Base-by-base conservation (phyloP, 2,888 invertebrate species). In the Hartigia nigra region DNA sequence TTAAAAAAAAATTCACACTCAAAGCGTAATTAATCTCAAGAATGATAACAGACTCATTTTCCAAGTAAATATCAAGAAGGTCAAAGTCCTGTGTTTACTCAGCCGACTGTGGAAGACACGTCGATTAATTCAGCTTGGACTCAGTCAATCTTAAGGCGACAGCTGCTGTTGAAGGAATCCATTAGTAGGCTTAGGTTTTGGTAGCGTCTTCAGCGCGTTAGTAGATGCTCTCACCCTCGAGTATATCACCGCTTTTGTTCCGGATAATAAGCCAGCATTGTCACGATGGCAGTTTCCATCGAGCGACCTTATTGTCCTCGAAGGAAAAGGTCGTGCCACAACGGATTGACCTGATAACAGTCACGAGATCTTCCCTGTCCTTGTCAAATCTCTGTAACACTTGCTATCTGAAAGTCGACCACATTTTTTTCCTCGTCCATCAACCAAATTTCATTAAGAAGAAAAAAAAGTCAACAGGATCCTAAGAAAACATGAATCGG, bases 261-360 rank as follows among this genome's bases (percentile, higher is more conserved):
- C 82, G 86, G 89, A 90, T 90, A 90, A 90, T 90, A 90, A 90
- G 90, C 90, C 88, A 85, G 87, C 88, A 90, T 90, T 90, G 90
- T 90, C 86, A 84, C 85, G 84, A 86, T 86, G 88, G 86, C 83
- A 83, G 83, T 84, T 86, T 86, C 79, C 74, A 77, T 78, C 77
- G 79, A 77, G 79, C 75, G 75, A 84, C 84, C 87, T 88, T 88
- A 88, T 88, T 88, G 88, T 88, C 82, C 83, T 55, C 23, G 55
- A 23, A 55, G 55, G 55, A 55, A 55, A 55, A 23, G 55, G 4
- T 55, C 86, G 83, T 81, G 81, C 84, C 82, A 84, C 86, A 82
- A 81, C 82, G 39, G 82, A 85, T 83, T 84, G 82, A 81, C 82
- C 81, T 79, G 88, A 88, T 88, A 88, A 85, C 84, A 84, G 84